Evolutionary conservation across 2,888 invertebrate genomes (phyloP).

Genomic region (Trimorus sp.): DNA sequence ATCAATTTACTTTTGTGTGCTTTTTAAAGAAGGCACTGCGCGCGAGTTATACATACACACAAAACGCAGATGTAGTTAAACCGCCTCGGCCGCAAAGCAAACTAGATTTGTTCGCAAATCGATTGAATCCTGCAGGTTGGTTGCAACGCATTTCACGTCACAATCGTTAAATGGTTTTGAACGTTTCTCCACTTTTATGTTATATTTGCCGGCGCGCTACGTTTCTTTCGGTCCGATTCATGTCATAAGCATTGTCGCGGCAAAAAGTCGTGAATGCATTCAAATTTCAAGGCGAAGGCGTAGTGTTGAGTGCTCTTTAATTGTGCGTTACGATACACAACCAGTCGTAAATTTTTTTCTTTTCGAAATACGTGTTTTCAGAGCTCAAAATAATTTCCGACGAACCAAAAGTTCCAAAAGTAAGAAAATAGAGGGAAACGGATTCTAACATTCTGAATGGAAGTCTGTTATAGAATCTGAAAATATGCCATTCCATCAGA

Average conservation of each 20-base stretch:
- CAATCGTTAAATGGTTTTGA: slow-evolving; percentile 54
- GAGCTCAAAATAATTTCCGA: too few species aligned
- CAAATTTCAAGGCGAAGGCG: too few species aligned
- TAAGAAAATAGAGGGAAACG: too few species aligned
- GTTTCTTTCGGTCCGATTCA: slow-evolving; percentile 36
- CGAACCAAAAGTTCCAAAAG: too few species aligned
- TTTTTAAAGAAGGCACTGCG: slow-evolving; percentile 47
- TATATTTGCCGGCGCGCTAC: slow-evolving; percentile 29
- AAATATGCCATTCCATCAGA: too few species aligned
- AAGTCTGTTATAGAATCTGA: too few species aligned
- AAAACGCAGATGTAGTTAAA: slow-evolving; percentile 52
- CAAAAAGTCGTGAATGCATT: too few species aligned
- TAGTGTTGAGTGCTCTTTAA: too few species aligned
- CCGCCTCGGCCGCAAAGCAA: slow-evolving; percentile 59
- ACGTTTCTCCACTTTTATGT: slow-evolving; percentile 45
- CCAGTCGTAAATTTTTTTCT: too few species aligned
- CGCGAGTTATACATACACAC: slow-evolving; percentile 31
- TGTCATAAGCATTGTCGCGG: slow-evolving; percentile 16
- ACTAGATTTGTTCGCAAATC: slow-evolving; percentile 64
- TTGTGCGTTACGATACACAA: too few species aligned
- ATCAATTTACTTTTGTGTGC: slow-evolving; percentile 54
- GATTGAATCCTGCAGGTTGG: slow-evolving; percentile 58
- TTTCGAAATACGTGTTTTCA: too few species aligned
- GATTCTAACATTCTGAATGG: too few species aligned
- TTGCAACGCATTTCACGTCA: slow-evolving; percentile 55